Base-by-base conservation (phyloP, 2,797 vertebrate genomes). In the Phoxinus dragarum region DNA sequence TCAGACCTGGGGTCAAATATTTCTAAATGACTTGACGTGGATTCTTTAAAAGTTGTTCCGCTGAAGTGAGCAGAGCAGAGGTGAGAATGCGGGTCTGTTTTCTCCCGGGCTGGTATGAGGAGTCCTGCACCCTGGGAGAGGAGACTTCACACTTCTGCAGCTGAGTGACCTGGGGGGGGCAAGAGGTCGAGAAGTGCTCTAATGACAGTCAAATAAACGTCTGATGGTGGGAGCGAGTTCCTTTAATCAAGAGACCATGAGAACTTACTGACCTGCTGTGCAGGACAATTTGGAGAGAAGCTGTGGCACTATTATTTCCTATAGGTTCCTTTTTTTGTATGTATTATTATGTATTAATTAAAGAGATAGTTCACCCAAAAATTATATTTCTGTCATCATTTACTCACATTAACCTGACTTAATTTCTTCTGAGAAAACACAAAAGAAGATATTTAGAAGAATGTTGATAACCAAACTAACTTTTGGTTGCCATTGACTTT, bases 71-170 rank as follows among this genome's bases (percentile, higher is more conserved):
- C 31, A 2, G 0, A 40, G 47, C 31, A 34, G 47, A 81, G 64
- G 66, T 81, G 44, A 40, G 79, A 81, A 81, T 40, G 14, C 1
- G 4, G 77, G 9, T 49, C 21, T 66, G 27, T 36, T 75, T 76
- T 79, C 61, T 66, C 82, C 81, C 59, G 42, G 23, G 67, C 17
- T 64, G 44, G 81, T 82, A 81, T 82, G 77, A 87, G 61, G 61
- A 64, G 12, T 52, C 44, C 49, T 72, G 78, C 84, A 84, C 82
- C 76, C 68, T 82, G 72, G 84, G 67, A 81, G 81, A 90, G 66
- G 83, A 85, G 79, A 85, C 56, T 85, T 91, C 89, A 91, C 91
- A 91, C 91, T 90, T 89, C 78, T 86, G 87, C 91, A 91, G 87
- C 83, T 90, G 88, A 90, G 68, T 69, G 47, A 74, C 87, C 76